Conservation (phyloP, 2,888 invertebrate genomes). For the Xestia rhomboidea region DNA sequence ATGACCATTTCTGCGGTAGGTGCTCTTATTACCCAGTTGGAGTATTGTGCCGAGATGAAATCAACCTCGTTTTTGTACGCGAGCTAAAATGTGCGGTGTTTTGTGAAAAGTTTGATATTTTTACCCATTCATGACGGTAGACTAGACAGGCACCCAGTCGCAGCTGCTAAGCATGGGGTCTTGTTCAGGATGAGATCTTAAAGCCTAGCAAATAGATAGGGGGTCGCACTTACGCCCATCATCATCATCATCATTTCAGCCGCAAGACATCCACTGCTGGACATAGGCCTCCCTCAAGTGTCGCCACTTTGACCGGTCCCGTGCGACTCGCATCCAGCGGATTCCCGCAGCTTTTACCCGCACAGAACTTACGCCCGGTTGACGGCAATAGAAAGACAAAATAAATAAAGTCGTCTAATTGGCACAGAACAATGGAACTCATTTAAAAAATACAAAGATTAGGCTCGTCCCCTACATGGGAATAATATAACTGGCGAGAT, state of each 20-base stretch:
- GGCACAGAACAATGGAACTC: background rate
- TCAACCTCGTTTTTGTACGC: slow-evolving; percentile 50
- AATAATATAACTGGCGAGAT: background rate
- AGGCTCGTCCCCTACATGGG: background rate
- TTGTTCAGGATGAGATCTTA: background rate
- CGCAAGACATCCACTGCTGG: too few relatives aligned
- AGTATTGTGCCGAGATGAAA: slow-evolving; percentile 60
- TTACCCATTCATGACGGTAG: background rate
- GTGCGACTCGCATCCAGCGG: too few relatives aligned
- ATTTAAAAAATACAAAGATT: background rate
- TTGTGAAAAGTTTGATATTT: slow-evolving; percentile 13
- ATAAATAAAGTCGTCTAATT: background rate
- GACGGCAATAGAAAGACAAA: background rate
- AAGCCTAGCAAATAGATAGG: background rate
- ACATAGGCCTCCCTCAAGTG: too few relatives aligned
- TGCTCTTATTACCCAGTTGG: slow-evolving; percentile 53
- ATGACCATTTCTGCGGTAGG: slow-evolving; percentile 59
- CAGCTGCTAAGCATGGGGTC: background rate
- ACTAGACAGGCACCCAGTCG: background rate
- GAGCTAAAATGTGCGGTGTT: slow-evolving; percentile 27
- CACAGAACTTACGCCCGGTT: background rate
- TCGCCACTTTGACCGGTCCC: too few relatives aligned
- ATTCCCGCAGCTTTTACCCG: too few relatives aligned
- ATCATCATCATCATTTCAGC: too few relatives aligned
- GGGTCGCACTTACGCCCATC: too few relatives aligned